A percentile compares a stretch with the other conserved stretches of the same genome.
These are phyloP conservation scores for Nesogale talazaci DNA, from an alignment of 2,113 vertebrate genomes.

Conservation along the genomic window DNA sequence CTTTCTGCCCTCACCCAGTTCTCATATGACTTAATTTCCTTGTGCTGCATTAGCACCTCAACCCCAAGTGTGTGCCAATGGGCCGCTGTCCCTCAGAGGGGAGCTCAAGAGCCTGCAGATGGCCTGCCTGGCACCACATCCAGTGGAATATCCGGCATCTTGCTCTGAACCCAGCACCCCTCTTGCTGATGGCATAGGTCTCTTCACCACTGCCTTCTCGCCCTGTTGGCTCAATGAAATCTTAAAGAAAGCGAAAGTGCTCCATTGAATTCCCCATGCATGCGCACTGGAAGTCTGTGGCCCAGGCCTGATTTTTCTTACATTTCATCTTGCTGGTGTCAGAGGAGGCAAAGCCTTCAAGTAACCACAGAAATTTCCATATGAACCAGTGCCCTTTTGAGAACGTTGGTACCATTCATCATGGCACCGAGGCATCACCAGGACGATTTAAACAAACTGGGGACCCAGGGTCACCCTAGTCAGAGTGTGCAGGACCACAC, in stretches of 20 bases:
- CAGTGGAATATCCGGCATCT: neutral
- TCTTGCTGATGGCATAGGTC: neutral
- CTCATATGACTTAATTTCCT: neutral
- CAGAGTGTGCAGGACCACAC: neutral
- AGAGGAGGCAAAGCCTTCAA: neutral
- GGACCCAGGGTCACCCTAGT: neutral
- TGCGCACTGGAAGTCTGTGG: neutral
- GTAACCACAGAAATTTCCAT: neutral
- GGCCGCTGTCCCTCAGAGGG: neutral
- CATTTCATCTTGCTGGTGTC: constrained; percentile 27
- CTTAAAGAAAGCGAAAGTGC: neutral
- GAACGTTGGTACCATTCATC: neutral
- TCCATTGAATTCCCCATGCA: constrained; percentile 2
- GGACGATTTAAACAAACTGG: neutral
- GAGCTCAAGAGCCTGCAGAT: neutral
- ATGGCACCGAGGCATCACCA: neutral
- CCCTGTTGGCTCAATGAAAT: neutral
- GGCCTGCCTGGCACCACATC: neutral
- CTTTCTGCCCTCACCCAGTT: neutral
- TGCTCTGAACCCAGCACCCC: neutral
- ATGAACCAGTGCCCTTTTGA: neutral
- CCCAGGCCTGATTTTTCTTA: neutral
- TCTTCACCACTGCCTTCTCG: neutral
- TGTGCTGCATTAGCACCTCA: neutral
- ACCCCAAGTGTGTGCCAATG: too few species aligned